Percentiles rank a stretch among this genome's conserved stretches.
Evolutionary conservation across 2,797 vertebrate genomes (phyloP).

Genomic region (Okamejei kenojei): DNA sequence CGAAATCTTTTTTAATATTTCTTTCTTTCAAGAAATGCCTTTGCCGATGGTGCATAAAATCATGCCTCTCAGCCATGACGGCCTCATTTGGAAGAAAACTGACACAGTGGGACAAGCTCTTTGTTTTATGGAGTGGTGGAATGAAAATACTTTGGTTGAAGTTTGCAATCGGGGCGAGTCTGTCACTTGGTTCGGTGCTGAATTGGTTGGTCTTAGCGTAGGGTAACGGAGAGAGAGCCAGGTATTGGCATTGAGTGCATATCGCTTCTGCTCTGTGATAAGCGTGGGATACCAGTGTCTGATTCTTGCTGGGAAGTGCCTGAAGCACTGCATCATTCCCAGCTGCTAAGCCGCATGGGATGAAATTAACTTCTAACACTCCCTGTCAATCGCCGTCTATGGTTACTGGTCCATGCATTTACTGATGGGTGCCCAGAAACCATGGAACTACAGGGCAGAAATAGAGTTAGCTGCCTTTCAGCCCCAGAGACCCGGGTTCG

Average conservation of each 20-base stretch:
- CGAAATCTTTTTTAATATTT: background rate
- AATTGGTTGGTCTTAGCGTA: background rate
- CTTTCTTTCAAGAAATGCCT: background rate
- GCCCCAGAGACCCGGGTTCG: too few species aligned
- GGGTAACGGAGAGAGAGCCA: background rate
- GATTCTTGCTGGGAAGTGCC: background rate
- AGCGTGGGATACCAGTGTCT: background rate
- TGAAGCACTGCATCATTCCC: background rate
- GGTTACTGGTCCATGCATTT: background rate
- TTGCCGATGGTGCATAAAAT: background rate
- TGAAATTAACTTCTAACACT: background rate
- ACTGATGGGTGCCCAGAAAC: background rate
- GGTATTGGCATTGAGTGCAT: background rate
- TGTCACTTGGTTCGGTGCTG: background rate
- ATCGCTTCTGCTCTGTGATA: too few species aligned
- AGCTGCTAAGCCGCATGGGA: background rate
- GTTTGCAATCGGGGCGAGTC: too few species aligned
- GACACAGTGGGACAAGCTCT: background rate
- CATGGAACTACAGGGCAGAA: background rate
- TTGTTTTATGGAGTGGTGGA: background rate
- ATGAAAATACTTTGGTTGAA: background rate
- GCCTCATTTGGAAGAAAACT: background rate
- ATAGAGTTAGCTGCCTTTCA: too few species aligned
- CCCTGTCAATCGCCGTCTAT: background rate
- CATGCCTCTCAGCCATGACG: background rate